A percentile compares a stretch with the other conserved stretches of the same genome.
phyloP scores from a whole-genome alignment of 2,113 vertebrate species.

The Henicopernis longicauda region DNA sequence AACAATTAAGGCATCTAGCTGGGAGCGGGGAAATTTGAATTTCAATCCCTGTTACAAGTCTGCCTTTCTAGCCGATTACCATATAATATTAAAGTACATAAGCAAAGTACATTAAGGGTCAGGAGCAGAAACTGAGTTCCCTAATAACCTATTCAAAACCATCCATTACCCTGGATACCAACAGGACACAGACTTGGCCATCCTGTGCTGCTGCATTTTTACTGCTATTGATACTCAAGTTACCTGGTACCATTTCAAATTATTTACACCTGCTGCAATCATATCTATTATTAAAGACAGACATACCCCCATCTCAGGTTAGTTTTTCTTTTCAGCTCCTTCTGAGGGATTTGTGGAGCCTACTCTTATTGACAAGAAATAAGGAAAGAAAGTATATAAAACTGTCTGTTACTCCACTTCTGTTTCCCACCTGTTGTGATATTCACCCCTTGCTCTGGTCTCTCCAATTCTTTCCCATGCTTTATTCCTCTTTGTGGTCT shows the following conservation, averaged over 20 bases:
- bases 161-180: constrained; percentile 11
- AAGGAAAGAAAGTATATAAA: not conserved
- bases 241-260: constrained; percentile 1
- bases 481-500: not conserved
- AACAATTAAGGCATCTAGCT: constrained; percentile 2
- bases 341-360: not conserved
- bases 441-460: not conserved
- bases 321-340: not conserved
- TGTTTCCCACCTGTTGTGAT: not conserved
- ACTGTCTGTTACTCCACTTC: not conserved
- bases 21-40: constrained; percentile 4
- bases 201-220: constrained; percentile 54
- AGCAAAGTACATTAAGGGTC: not conserved
- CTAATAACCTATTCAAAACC: constrained; percentile 25
- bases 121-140: not conserved
- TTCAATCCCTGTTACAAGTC: constrained; percentile 7
- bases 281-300: constrained; percentile 38
- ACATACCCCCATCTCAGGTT: not conserved
- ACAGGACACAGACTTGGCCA: not conserved
- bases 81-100: constrained; percentile 9
- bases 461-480: not conserved
- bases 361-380: not conserved
- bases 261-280: not conserved
- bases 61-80: not conserved
- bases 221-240: constrained; percentile 23